Evolutionary conservation across 2,797 vertebrate species (phyloP), one percentile per base, ranked within the genome.

Genomic region (Malacoraja senta): DNA sequence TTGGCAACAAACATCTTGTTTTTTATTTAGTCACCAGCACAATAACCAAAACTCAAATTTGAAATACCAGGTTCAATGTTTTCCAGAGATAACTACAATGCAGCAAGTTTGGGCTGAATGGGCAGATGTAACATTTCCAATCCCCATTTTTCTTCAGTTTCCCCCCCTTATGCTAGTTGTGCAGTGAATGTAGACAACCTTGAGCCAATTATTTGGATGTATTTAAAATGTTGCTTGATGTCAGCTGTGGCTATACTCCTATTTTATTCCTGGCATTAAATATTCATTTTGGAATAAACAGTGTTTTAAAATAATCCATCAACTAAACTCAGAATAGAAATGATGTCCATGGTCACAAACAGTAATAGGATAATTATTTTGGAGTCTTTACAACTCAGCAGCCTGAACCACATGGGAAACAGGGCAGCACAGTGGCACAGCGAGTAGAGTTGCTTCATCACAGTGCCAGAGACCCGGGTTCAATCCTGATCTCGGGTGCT

Each of bases 291-390:
- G 24, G 68, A 91, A 74, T 91, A 91, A 24, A 91, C 35, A 72
- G 32, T 53, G 35, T 91, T 74, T 91, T 44, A 53, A 71, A 91
- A 71, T 91, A 91, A 74, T 74, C 90, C 90, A 29, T 91, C 35
- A 53, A 13, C 71, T 38, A 44, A 68, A 12, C 26, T 72, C 71
- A 74, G 65, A 72, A 72, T 38, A 74, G 68, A 91, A 91, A 68
- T 91, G 8, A 53, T 74, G 35, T 29, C 38, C 71, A 53, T 91
- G 90, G 88, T 91, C 19, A 74, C 63, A 88, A 17, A 68, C 17
- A 68, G n/a, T 19, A 88, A 19, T 32, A 88, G n/a, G 1, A 32
- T 68, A 32, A 35, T 88, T 65, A 35, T 68, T 68, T 88, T 68
- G 21, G 44, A 1, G 15, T 65, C 84, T 88, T 68, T 35, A 32